Evolutionary conservation across 2,888 invertebrate genomes (phyloP).

Genomic region (Phaonia tiefii): DNA sequence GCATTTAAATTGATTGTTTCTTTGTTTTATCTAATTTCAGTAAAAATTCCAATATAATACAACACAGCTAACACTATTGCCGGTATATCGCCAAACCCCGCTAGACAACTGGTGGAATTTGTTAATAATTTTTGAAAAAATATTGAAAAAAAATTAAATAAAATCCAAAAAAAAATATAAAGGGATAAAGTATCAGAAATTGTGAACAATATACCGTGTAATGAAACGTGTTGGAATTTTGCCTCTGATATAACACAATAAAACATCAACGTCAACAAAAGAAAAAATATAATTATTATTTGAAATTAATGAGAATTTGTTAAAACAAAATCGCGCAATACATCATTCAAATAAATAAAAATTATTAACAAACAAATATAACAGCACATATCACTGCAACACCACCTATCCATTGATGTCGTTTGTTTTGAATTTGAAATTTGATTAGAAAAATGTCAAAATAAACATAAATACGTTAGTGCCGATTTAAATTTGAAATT

Average conservation of each 20-base stretch:
- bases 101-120: too few relatives aligned
- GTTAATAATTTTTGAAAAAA: too few relatives aligned
- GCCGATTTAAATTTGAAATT: slow-evolving; percentile 11
- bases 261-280: slow-evolving; percentile 16
- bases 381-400: neutral
- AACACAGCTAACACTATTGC: too few relatives aligned
- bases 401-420: slow-evolving; percentile 13
- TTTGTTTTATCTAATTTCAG: too few relatives aligned
- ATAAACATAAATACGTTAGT: neutral
- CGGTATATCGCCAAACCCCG: too few relatives aligned
- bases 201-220: slow-evolving; percentile 55
- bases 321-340: slow-evolving; percentile 31
- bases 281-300: slow-evolving; percentile 30
- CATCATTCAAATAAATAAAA: slow-evolving; percentile 39
- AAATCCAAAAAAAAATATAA: slow-evolving; percentile 17
- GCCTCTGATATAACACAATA: slow-evolving; percentile 1
- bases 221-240: slow-evolving; percentile 66
- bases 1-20: too few relatives aligned
- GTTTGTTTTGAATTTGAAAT: neutral
- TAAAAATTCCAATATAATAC: too few relatives aligned
- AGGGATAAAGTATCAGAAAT: slow-evolving; percentile 23
- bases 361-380: slow-evolving; percentile 8
- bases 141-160: slow-evolving; percentile 16
- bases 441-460: neutral
- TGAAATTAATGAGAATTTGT: slow-evolving; percentile 34